phyloP scores from a whole-genome alignment of 2,797 vertebrate species.

The Tinamus major region DNA sequence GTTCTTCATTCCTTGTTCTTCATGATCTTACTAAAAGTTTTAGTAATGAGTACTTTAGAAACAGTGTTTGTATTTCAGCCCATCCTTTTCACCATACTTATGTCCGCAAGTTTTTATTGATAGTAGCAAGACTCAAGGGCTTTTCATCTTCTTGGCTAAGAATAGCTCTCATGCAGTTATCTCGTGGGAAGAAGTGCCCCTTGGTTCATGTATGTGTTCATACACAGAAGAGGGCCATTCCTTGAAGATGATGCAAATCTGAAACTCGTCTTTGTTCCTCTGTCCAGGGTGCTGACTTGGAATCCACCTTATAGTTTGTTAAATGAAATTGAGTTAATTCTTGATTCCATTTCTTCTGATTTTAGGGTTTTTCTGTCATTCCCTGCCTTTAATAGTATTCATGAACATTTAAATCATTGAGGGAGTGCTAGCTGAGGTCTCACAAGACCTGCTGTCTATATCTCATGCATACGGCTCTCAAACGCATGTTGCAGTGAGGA shows the following conservation, averaged over 20 bases:
- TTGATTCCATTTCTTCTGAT: rapidly evolving
- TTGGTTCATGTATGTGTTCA: rapidly evolving
- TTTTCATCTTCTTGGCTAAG: not conserved
- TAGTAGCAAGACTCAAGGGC: not conserved
- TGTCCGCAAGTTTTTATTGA: not conserved
- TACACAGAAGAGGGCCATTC: rapidly evolving
- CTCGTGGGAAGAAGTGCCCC: not conserved
- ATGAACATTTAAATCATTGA: not conserved
- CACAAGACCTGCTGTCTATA: rapidly evolving
- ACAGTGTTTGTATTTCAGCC: not conserved
- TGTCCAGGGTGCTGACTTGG: not conserved
- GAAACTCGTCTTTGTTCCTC: not conserved
- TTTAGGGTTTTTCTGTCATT: rapidly evolving
- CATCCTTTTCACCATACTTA: not conserved
- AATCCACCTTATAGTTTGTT: rapidly evolving
- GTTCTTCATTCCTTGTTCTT: not conserved
- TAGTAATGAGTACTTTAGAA: not conserved
- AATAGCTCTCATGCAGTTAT: rapidly evolving
- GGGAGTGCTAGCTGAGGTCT: not conserved
- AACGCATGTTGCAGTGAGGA: not conserved
- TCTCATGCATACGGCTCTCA: not conserved
- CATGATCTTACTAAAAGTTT: not conserved
- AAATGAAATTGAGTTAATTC: not conserved
- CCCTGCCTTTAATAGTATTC: not conserved
- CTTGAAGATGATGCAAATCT: rapidly evolving